A percentile compares a stretch with the other conserved stretches of the same genome.
phyloP scores from a whole-genome alignment of 1,140 invertebrate species.

The Chironomus tepperi region DNA sequence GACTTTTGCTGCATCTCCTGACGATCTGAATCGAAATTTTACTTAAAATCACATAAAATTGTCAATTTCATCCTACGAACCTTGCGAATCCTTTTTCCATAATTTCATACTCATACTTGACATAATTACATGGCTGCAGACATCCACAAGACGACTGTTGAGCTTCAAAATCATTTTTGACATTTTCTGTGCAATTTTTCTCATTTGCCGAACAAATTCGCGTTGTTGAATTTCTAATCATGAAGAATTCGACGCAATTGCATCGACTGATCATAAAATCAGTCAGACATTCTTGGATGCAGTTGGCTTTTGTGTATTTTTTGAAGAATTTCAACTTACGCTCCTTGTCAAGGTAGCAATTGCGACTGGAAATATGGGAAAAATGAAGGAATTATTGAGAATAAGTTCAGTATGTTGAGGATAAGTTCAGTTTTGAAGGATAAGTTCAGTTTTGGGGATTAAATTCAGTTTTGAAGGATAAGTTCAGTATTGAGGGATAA shows the following conservation, averaged over 20 bases:
- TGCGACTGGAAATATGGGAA: conserved; percentile 39
- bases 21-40: too few species aligned
- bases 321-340: conserved; percentile 52
- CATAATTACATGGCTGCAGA: not conserved
- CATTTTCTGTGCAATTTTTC: not conserved
- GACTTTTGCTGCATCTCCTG: too few species aligned
- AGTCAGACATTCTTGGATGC: not conserved
- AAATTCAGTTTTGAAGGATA: too few species aligned
- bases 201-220: not conserved
- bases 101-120: not conserved
- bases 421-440: too few species aligned
- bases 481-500: too few species aligned
- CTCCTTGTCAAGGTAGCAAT: conserved; percentile 55
- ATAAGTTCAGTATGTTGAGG: too few species aligned
- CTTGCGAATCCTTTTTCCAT: too few species aligned
- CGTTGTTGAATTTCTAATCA: not conserved
- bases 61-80: too few species aligned
- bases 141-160: not conserved
- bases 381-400: too few species aligned
- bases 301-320: conserved; percentile 48
- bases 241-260: not conserved
- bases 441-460: too few species aligned
- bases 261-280: not conserved
- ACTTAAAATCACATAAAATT: too few species aligned
- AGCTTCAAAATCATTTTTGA: not conserved